Conservation (phyloP, 2,113 vertebrate genomes). For the Ramphastos sulfuratus region DNA sequence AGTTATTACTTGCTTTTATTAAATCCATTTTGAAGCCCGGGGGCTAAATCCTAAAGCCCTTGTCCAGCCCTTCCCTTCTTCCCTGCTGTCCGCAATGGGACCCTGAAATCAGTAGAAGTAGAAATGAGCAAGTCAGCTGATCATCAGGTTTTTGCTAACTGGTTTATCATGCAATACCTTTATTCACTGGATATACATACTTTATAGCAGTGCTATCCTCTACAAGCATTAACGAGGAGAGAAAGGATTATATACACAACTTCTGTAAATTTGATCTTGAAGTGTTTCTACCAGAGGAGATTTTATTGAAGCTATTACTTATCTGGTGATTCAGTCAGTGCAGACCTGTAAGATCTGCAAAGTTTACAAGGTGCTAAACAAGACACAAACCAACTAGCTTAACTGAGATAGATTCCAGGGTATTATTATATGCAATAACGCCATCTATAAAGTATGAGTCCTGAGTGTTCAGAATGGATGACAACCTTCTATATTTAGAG, state of each 20-base stretch:
- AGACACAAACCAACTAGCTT: not conserved
- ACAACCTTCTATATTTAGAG: not conserved
- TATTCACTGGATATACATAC: not conserved
- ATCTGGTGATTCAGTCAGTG: not conserved
- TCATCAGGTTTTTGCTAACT: not conserved
- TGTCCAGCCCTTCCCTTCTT: not conserved
- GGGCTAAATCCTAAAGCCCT: conserved; percentile 40
- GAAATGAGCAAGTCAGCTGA: not conserved
- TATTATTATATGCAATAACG: not conserved
- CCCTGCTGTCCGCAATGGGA: not conserved
- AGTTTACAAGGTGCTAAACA: conserved; percentile 60
- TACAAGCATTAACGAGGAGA: conserved; percentile 40
- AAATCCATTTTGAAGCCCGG: conserved; percentile 70
- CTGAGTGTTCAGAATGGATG: not conserved
- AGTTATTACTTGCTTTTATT: conserved; percentile 75
- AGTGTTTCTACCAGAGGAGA: conserved; percentile 35
- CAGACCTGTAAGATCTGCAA: conserved; percentile 11
- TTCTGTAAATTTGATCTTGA: conserved; percentile 45
- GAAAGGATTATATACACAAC: conserved; percentile 2
- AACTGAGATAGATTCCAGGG: conserved; percentile 1
- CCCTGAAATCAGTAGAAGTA: not conserved
- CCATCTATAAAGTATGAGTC: not conserved
- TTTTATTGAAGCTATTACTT: conserved; percentile 54
- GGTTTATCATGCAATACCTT: not conserved
- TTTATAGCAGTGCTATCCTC: not conserved